Conservation (phyloP, 2,797 vertebrate genomes). For the Psittacula echo region DNA sequence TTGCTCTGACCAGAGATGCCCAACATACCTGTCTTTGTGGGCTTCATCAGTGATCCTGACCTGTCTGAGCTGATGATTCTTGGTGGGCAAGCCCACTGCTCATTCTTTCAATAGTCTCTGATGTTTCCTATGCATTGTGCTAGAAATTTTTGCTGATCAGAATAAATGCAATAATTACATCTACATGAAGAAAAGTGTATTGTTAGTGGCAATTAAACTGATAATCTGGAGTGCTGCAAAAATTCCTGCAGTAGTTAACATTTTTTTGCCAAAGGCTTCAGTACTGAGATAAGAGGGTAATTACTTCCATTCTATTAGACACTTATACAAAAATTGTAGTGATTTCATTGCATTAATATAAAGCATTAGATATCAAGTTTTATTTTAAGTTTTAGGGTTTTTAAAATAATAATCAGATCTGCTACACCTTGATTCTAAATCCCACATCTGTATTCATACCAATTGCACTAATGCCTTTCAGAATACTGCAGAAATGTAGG, state of each 20-base stretch:
- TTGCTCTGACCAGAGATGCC: not conserved
- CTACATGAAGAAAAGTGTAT: not conserved
- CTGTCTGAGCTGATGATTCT: not conserved
- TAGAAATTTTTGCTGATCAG: not conserved
- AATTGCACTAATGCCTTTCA: not conserved
- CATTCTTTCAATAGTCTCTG: not conserved
- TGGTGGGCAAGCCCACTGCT: not conserved
- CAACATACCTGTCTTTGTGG: accelerated
- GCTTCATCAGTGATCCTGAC: not conserved
- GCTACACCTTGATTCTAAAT: not conserved
- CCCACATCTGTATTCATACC: not conserved
- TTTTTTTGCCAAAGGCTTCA: not conserved
- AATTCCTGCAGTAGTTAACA: not conserved
- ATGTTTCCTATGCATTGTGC: not conserved
- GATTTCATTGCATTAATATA: not conserved
- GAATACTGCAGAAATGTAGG: conserved; percentile 7
- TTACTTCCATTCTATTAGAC: not conserved
- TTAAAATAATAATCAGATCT: not conserved
- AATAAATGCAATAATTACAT: not conserved
- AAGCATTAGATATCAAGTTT: not conserved
- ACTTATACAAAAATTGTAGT: not conserved
- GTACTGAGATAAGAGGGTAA: not conserved
- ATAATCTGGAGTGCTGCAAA: not conserved
- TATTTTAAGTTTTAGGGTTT: not conserved
- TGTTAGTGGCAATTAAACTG: not conserved